A percentile compares a stretch with the other conserved stretches of the same genome.
These are phyloP conservation scores for Brevimyrus niger DNA, from an alignment of 2,113 vertebrate species.

Conservation along the genomic window DNA sequence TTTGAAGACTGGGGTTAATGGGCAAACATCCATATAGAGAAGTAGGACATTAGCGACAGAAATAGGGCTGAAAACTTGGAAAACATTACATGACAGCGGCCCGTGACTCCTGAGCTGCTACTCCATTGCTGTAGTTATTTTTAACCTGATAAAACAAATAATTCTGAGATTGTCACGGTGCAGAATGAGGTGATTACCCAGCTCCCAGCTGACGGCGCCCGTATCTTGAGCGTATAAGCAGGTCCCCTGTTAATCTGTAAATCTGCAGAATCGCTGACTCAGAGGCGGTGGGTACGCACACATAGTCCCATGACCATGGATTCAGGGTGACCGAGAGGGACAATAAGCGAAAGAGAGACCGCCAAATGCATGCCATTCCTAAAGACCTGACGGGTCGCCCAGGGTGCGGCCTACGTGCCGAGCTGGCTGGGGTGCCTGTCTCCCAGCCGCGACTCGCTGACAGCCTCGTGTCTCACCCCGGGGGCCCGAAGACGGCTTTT, in stretches of 20 bases:
- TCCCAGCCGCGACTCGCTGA: neutral
- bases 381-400: neutral
- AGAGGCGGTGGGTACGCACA: neutral
- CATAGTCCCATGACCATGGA: neutral
- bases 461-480: neutral
- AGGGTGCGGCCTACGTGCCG: neutral
- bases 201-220: neutral
- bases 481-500: neutral
- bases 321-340: neutral
- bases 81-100: neutral
- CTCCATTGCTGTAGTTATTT: neutral
- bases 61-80: too few species aligned
- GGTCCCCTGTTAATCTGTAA: conserved; percentile 30
- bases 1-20: neutral
- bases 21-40: neutral
- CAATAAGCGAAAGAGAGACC: neutral
- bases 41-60: neutral
- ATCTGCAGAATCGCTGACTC: conserved; percentile 30
- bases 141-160: neutral
- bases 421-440: neutral
- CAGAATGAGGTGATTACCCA: neutral
- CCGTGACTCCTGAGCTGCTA: neutral
- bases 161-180: neutral
- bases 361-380: neutral
- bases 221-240: conserved; percentile 22